Conservation (phyloP, 2,888 invertebrate genomes). For the Hemistola chrysoprasaria region DNA sequence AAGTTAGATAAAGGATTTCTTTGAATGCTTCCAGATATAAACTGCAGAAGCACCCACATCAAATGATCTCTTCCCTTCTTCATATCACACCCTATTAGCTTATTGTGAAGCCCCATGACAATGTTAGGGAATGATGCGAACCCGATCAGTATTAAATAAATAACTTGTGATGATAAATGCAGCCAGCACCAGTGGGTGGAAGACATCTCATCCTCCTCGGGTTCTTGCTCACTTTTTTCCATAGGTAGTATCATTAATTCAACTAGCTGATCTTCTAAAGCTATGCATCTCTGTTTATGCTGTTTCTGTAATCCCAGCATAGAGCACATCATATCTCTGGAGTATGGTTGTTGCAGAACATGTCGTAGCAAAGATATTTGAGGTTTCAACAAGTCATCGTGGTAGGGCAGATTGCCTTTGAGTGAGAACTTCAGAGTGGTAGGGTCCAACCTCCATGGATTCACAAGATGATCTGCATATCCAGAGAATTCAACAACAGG, state of each 20-base stretch:
- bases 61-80: conserved; percentile 96
- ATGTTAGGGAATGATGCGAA: conserved; percentile 97
- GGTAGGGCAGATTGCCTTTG: conserved; percentile 91
- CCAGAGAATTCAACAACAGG: conserved; percentile 97
- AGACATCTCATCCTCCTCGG: conserved; percentile 83
- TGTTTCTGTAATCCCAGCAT: conserved; percentile 97
- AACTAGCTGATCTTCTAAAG: conserved; percentile 95
- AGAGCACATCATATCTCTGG: conserved; percentile 97
- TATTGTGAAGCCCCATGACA: conserved; percentile 93
- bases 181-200: conserved; percentile 94
- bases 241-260: conserved; percentile 95
- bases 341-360: conserved; percentile 97
- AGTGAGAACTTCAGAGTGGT: conserved; percentile 85
- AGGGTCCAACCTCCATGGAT: conserved; percentile 96
- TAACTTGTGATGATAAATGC: conserved; percentile 95
- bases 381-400: conserved; percentile 92
- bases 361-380: conserved; percentile 94
- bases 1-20: conserved; percentile 95
- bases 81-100: conserved; percentile 89
- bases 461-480: conserved; percentile 93
- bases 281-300: conserved; percentile 93
- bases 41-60: conserved; percentile 99
- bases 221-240: conserved; percentile 91
- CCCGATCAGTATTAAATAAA: conserved; percentile 96
- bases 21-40: conserved; percentile 97